phyloP scores from a whole-genome alignment of 2,113 vertebrate genomes.

The Polypterus senegalus region DNA sequence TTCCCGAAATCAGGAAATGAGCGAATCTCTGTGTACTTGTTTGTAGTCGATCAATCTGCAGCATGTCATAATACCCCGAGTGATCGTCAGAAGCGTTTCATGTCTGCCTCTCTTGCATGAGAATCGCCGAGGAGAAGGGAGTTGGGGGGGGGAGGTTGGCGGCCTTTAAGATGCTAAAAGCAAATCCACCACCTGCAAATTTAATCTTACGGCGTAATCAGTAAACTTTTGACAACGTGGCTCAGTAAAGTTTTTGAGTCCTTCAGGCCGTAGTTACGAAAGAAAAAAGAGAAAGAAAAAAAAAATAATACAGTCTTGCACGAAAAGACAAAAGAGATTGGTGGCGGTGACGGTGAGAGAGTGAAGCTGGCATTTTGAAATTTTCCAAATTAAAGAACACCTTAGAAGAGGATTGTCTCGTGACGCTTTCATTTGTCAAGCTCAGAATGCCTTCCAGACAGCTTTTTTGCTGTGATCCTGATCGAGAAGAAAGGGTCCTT shows the following conservation, averaged over 20 bases:
- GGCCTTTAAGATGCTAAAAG: not conserved
- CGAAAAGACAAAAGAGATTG: not conserved
- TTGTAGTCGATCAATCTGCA: too few relatives aligned
- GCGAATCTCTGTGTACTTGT: too few relatives aligned
- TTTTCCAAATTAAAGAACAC: slow-evolving; percentile 4
- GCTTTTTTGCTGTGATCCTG: slow-evolving; percentile 6
- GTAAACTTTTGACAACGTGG: slow-evolving; percentile 8
- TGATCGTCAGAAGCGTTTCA: too few relatives aligned
- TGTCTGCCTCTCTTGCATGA: too few relatives aligned
- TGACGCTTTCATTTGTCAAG: slow-evolving; percentile 3
- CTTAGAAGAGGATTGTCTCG: not conserved
- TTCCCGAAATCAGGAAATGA: too few relatives aligned
- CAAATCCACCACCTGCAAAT: slow-evolving; percentile 2
- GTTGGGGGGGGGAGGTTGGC: too few relatives aligned
- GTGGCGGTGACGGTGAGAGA: not conserved
- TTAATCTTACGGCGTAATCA: slow-evolving; percentile 1
- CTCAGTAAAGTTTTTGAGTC: not conserved
- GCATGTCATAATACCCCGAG: too few relatives aligned
- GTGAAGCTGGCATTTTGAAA: not conserved
- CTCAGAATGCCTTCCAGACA: slow-evolving; percentile 5
- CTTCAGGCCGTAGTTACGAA: not conserved
- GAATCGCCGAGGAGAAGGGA: too few relatives aligned
- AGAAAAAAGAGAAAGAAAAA: not conserved
- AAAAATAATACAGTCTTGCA: not conserved
- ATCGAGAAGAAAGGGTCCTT: slow-evolving; percentile 7